phyloP scores from a whole-genome alignment of 2,797 vertebrate species.

The Dendrocincla fuliginosa region DNA sequence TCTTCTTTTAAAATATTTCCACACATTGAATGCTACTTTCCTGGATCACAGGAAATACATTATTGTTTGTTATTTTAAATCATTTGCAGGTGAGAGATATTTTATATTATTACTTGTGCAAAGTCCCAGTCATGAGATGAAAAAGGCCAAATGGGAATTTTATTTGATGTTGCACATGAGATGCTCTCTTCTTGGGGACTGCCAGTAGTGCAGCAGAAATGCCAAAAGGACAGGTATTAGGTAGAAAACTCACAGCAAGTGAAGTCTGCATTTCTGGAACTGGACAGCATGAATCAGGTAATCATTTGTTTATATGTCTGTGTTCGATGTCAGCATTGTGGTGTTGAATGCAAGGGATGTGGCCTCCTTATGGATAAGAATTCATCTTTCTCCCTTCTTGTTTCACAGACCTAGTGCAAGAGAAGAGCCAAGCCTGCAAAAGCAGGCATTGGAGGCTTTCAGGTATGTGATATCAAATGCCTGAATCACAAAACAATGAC shows the following conservation, averaged over 20 bases:
- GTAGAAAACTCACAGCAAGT: constrained; percentile 24
- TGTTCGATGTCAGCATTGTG: background rate
- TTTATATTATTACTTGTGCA: constrained; percentile 44
- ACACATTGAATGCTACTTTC: background rate
- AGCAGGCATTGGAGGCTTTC: background rate
- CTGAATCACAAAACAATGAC: background rate
- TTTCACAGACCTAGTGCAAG: background rate
- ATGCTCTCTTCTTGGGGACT: background rate
- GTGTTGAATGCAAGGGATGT: background rate
- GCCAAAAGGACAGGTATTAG: background rate
- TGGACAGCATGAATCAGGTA: constrained; percentile 25
- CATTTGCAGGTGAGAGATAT: background rate
- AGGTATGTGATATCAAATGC: background rate
- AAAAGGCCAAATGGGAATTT: constrained; percentile 28
- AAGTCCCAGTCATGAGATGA: constrained; percentile 10
- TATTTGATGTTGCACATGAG: constrained; percentile 8
- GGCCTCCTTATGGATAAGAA: background rate
- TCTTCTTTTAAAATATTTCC: background rate
- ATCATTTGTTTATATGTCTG: background rate
- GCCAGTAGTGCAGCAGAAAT: constrained; percentile 15
- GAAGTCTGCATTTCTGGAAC: constrained; percentile 2
- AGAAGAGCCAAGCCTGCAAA: background rate
- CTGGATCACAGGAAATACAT: background rate
- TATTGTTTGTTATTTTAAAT: constrained; percentile 33
- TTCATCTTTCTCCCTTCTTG: background rate